phyloP scores from a whole-genome alignment of 2,888 invertebrate species.

The Lapara coniferarum region DNA sequence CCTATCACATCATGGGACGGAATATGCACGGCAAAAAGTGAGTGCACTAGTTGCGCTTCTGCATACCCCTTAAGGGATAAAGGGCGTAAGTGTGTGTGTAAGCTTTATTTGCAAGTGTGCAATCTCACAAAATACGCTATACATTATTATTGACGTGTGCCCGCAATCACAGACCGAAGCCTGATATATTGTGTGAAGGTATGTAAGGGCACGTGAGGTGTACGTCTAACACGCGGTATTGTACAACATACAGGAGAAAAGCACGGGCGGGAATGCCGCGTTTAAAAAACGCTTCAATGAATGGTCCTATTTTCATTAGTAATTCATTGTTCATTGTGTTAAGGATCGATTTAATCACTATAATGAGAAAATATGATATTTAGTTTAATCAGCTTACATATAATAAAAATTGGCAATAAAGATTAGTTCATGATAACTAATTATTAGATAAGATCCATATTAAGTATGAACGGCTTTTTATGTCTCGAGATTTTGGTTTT shows the following conservation, averaged over 20 bases:
- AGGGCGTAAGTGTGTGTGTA: too few relatives aligned
- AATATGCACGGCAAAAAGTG: too few relatives aligned
- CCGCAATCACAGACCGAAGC: slow-evolving; percentile 33
- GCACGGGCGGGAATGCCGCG: slow-evolving; percentile 17
- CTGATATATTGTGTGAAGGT: slow-evolving; percentile 34
- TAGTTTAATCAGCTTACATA: too few relatives aligned
- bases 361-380: background rate
- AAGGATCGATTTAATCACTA: background rate
- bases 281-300: background rate
- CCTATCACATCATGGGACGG: too few relatives aligned
- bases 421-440: too few relatives aligned
- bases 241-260: slow-evolving; percentile 31
- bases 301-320: background rate
- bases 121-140: background rate
- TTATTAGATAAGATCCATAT: too few relatives aligned
- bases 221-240: slow-evolving; percentile 35
- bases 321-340: too few relatives aligned
- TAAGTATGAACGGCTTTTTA: too few relatives aligned
- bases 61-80: too few relatives aligned
- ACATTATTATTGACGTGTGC: slow-evolving; percentile 28
- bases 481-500: too few relatives aligned
- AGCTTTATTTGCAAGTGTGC: slow-evolving; percentile 6
- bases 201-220: slow-evolving; percentile 33
- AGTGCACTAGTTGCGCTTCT: too few relatives aligned
- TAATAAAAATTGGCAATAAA: too few relatives aligned